Evolutionary conservation across 2,888 invertebrate genomes (phyloP).

Genomic region (Melanargia galathea): DNA sequence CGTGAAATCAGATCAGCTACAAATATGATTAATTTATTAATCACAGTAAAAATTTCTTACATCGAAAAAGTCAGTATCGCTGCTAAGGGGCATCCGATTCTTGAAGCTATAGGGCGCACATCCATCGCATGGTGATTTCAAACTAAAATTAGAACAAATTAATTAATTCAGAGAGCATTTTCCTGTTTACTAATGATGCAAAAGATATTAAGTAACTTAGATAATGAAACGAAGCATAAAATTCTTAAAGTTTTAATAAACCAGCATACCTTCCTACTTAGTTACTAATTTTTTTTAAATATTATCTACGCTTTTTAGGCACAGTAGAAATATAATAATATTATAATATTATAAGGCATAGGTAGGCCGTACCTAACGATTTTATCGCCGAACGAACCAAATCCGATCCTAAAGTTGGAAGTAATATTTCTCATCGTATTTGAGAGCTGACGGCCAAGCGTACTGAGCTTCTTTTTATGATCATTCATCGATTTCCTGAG

Average conservation of each 20-base stretch:
- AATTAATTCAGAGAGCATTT: background rate
- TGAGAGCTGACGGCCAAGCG: constrained; percentile 90
- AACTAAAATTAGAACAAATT: constrained; percentile 54
- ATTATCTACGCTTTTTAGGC: constrained; percentile 94
- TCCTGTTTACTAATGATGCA: background rate
- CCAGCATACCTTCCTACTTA: constrained; percentile 64
- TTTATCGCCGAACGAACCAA: constrained; percentile 98
- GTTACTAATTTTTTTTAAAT: too few relatives aligned
- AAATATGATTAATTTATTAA: background rate
- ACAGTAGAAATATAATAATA: constrained; percentile 97
- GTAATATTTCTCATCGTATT: constrained; percentile 95
- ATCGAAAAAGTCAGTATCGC: constrained; percentile 90
- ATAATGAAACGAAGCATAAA: background rate
- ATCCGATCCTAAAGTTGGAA: constrained; percentile 94
- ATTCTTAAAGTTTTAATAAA: background rate
- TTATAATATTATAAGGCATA: too few relatives aligned
- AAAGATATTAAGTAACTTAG: too few relatives aligned
- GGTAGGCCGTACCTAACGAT: constrained; percentile 98
- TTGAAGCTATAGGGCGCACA: constrained; percentile 98
- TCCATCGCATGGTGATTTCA: constrained; percentile 75
- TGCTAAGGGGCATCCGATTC: constrained; percentile 95
- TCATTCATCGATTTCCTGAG: constrained; percentile 99
- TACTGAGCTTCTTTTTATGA: constrained; percentile 97
- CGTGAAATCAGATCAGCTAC: too few relatives aligned
- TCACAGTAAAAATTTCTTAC: constrained; percentile 82